Conservation (phyloP, 30 jellyfish, hydroid and myxozoan species). For the Aurelia coerulea region DNA sequence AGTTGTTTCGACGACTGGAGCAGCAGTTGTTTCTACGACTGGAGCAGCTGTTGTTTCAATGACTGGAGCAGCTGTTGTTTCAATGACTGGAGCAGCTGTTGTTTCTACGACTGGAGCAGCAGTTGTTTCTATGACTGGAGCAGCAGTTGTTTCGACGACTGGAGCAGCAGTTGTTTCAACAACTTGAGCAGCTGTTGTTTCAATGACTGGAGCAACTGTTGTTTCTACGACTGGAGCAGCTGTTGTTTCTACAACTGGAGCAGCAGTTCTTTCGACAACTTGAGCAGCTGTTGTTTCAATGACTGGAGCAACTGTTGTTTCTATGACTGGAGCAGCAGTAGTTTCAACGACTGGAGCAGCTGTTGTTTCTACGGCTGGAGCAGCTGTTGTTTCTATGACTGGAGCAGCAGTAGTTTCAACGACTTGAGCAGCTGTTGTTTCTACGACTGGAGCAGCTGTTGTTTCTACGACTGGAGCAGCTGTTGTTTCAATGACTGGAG, state of each 20-base stretch:
- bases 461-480: too few species aligned
- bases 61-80: background rate
- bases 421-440: too few species aligned
- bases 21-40: conserved; percentile 33
- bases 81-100: conserved; percentile 19
- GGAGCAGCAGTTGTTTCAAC: too few species aligned
- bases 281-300: conserved; percentile 12
- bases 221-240: too few species aligned
- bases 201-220: too few species aligned
- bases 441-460: too few species aligned
- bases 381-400: too few species aligned
- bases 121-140: background rate
- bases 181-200: too few species aligned
- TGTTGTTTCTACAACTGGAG: background rate
- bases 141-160: conserved; percentile 4
- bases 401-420: too few species aligned
- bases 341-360: too few species aligned
- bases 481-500: too few species aligned
- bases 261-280: conserved; percentile 1
- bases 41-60: conserved; percentile 19
- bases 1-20: conserved; percentile 46
- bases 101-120: conserved; percentile 41
- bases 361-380: too few species aligned
- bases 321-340: conserved; percentile 21
- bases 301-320: conserved; percentile 18